These are phyloP conservation scores for Drosophila santomea DNA, from an alignment of 1,140 invertebrate species.

Conservation along the genomic window DNA sequence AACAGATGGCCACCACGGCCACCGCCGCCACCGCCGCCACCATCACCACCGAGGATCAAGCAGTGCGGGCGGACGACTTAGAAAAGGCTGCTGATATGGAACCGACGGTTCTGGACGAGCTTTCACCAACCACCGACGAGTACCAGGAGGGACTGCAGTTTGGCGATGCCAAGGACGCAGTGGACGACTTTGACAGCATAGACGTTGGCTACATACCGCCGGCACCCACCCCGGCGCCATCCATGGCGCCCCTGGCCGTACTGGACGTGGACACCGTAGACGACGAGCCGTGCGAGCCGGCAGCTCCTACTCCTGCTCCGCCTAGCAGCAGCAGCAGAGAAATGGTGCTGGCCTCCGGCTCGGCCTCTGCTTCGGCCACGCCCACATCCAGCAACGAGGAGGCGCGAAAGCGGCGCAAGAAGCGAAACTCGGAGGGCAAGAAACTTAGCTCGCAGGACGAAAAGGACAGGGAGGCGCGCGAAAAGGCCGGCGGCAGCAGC, in stretches of 20 bases:
- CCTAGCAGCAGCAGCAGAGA: slow-evolving; percentile 23
- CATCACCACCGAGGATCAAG: slow-evolving; percentile 14
- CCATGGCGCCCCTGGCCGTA: slow-evolving; percentile 87
- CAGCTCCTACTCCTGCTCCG: background rate
- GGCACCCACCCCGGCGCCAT: slow-evolving; percentile 71
- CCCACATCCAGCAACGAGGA: slow-evolving; percentile 55
- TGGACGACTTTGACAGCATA: slow-evolving; percentile 62
- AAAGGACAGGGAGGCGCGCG: slow-evolving; percentile 35
- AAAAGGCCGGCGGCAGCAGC: slow-evolving; percentile 57
- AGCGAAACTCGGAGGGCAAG: slow-evolving; percentile 59
- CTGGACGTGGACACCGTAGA: slow-evolving; percentile 88
- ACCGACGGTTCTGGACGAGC: slow-evolving; percentile 47
- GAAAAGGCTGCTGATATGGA: slow-evolving; percentile 13
- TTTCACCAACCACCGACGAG: slow-evolving; percentile 80
- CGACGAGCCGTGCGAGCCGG: slow-evolving; percentile 84
- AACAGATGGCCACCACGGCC: background rate
- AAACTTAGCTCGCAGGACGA: slow-evolving; percentile 73
- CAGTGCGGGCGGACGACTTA: background rate
- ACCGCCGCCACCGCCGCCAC: slow-evolving; percentile 2
- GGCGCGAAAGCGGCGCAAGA: slow-evolving; percentile 80
- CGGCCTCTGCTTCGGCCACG: slow-evolving; percentile 14
- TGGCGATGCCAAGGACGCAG: slow-evolving; percentile 57
- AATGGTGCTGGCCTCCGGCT: background rate
- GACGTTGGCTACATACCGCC: slow-evolving; percentile 75
- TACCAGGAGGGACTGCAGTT: slow-evolving; percentile 77